Evolutionary conservation across 2,113 vertebrate species (phyloP), one percentile per base, ranked within the genome.

Genomic region (Etia nguti): DNA sequence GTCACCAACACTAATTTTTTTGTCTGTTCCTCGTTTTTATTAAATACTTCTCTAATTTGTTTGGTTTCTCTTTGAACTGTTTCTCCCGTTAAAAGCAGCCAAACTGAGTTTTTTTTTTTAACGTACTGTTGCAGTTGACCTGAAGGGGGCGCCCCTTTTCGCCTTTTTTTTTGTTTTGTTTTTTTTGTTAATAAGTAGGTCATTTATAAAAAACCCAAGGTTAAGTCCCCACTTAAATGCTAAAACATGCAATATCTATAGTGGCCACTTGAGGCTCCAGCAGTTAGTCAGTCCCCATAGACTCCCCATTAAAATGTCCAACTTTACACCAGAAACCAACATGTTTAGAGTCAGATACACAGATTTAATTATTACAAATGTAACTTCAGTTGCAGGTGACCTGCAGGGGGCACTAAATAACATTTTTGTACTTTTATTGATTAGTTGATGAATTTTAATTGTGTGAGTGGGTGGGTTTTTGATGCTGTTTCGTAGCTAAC

Each of bases 391-490:
- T 48, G 41, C 70, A 50, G 24, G 16, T 50, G 70, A 31, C 70
- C 70, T 75, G 24, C 24, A 75, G 70, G 41, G 34, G 43, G 43
- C 43, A 11, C 70, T 50, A 75, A 11, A 46, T 26, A 50, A 12
- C 43, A 50, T 50, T 31, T 50, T 75, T 20, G 24, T 48, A 8
- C 16, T 29, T 75, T 46, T 24, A 10, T 29, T 75, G 24, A 75
- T 48, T 75, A 10, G 9, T 75, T 75, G 43, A 75, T 75, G 26
- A 7, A 75, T 75, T 75, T 73, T 46, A 26, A 73, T 73, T 50
- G 43, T 77, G 48, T 50, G 26, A 20, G 2, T 77, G 22, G 41
- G 10, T 50, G 9, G 22, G 41, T 48, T 75, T 73, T 75, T 29
- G 24, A 12, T 50, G 24, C 43, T 20, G 43, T 50, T 48, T 50